Evolutionary conservation across 1,140 invertebrate species (phyloP), one percentile per base, ranked within the genome.

Genomic region (Nebria ingens): DNA sequence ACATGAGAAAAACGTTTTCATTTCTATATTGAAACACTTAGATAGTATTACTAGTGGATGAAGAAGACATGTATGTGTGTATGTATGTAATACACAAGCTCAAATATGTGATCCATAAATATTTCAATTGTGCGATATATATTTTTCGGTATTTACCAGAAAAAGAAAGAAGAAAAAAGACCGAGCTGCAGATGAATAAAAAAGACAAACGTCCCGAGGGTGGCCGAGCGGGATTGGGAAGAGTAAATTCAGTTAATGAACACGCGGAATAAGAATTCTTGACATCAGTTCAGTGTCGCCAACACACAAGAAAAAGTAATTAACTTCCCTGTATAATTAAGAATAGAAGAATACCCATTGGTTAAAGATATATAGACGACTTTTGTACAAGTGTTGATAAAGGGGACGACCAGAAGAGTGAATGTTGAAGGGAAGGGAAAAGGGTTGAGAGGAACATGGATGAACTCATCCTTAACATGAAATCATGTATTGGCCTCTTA

Each of bases 281-380:
- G 40, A 12, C 40, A 45, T 45, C 40, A 45, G 40, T 45, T 45
- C 40, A n/a, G n/a, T 45, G 40, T 45, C 40, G 40, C 40, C 17
- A 45, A 45, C 40, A 45, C 40, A 45, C 40, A 45, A 45, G 40
- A 45, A 45, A 45, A 45, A 45, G 40, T 45, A 45, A 45, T 45
- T 45, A 45, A 45, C 40, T 45, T 9, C 40, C 9, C 40, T 45
- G 40, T 45, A 45, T 45, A 45, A 45, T 45, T 45, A 45, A 45
- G 40, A 45, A 45, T 45, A 45, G 40, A 45, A 45, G 40, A 45
- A 45, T 45, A 45, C 9, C 9, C 25, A 34, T 34, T 34, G 25
- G n/a, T n/a, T 34, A 34, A n/a, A 34, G 6, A 34, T 34, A 34
- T 9, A 34, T 34, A 34, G 6, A 34, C n/a, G n/a, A n/a, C n/a